Conservation (phyloP, 2,888 invertebrate genomes). For the Aradus depressus region DNA sequence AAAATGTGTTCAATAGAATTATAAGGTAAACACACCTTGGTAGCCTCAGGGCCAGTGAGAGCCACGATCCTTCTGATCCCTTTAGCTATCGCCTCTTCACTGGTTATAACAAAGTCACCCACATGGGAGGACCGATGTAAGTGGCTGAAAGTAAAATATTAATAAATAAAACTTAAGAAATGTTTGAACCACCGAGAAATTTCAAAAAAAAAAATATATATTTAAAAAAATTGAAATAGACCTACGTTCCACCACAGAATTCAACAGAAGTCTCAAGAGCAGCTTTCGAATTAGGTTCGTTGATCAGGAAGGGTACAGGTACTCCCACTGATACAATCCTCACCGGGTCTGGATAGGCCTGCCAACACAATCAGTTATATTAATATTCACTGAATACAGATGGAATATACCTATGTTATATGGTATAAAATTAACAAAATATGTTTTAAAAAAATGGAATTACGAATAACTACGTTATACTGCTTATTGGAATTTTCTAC, state of each 20-base stretch:
- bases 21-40: conserved; percentile 40
- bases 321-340: conserved; percentile 88
- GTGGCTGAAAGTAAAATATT: conserved; percentile 45
- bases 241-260: conserved; percentile 95
- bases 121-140: conserved; percentile 83
- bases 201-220: neutral
- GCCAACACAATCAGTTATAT: neutral
- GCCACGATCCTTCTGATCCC: conserved; percentile 95
- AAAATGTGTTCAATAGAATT: no score
- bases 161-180: neutral
- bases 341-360: conserved; percentile 90
- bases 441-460: no score
- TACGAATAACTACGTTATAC: no score
- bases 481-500: no score
- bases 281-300: conserved; percentile 67
- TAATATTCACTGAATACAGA: neutral
- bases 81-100: conserved; percentile 98
- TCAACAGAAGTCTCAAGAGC: conserved; percentile 87
- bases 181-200: neutral
- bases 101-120: conserved; percentile 87
- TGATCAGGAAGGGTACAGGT: conserved; percentile 77
- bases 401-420: no score
- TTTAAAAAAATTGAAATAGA: conserved; percentile 25
- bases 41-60: conserved; percentile 87
- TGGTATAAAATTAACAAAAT: no score